Base-by-base conservation (phyloP, 2,888 invertebrate genomes). In the Clunio marinus region DNA sequence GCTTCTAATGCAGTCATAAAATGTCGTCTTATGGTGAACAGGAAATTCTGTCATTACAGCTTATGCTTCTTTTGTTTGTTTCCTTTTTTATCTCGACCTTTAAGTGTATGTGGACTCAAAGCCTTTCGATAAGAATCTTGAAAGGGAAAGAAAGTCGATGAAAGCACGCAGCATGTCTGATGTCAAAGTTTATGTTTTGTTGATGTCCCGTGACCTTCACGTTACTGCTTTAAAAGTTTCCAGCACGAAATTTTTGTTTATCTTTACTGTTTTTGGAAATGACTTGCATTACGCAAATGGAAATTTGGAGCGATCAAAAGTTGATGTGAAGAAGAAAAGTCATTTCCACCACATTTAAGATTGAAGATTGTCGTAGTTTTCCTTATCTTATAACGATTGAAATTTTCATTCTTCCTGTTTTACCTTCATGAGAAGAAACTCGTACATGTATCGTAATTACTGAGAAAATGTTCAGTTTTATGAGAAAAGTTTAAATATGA, bases 151-250 rank as follows among this genome's bases (percentile, higher is more conserved):
- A 51, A 22, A 51, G 3, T 8, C 7, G 13, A n/a, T 13, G 41
- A 15, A n/a, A 51, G 51, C 51, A 51, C 51, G 51, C 51, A 51
- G 51, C 51, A 51, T n/a, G 51, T 51, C 13, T 51, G 51, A 51
- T n/a, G 7, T 51, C 4, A 7, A n/a, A 15, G 4, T 41, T 41
- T 15, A 41, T 41, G 41, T 15, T 41, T 22, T 51, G 51, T 22
- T 22, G 22, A 51, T 51, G 17, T 51, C 10, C 45, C 13, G n/a
- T 15, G 45, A 51, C 51, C 17, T 4, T 3, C 51, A 17, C 10
- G n/a, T 3, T 17, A 20, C 51, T n/a, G 51, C 51, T 51, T 51
- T n/a, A 8, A 51, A 51, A 2, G 13, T n/a, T n/a, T n/a, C n/a
- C n/a, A n/a, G n/a, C n/a, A 51, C 22, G 10, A 41, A 41, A n/a